Evolutionary conservation across 1,140 invertebrate genomes (phyloP), one percentile per base, ranked within the genome.

Genomic region (Potamilus streckersoni): DNA sequence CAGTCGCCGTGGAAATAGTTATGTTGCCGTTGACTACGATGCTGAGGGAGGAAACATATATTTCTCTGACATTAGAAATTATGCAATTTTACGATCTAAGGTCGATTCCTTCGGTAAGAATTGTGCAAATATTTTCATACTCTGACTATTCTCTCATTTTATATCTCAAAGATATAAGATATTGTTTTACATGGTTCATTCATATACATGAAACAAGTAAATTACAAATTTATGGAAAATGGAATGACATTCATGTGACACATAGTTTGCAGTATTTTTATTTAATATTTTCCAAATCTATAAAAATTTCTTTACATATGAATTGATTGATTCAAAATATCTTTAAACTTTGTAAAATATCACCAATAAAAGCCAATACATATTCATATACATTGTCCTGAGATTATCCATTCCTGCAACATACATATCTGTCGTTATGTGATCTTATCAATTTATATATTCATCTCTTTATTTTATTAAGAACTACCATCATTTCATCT

Each of bases 1-100:
- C 0, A 97, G 96, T 0, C 91, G 95, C 14, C 70, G 77, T 19
- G 80, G 82, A 62, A 92, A 96, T 38, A 97, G 97, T 84, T 98
- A 98, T 88, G 97, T 99, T 8, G 97, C 97, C n/a, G 89, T 99
- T 23, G 98, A 99, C 87, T 99, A 97, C 87, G 97, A 98, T 89
- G 94, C 96, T 13, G 86, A 88, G 0, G 95, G 97, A 81, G 93
- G 97, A 81, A 95, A 96, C 82, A 97, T 99, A 73, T 99, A 98
- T 86, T 98, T 97, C 90, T 98, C 97, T 2, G 97, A 99, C 87
- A 97, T 98, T 1, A 92, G 97, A n/a, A 95, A 98, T 90, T 96
- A 98, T 88, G 96, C 98, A 0, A 98, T 99, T 80, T 98, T 98
- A 87, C 92, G 19, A 62, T n/a, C 60, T 62, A n/a, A 23, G 23